phyloP scores from a whole-genome alignment of 1,140 invertebrate genomes.

The Varroa destructor region DNA sequence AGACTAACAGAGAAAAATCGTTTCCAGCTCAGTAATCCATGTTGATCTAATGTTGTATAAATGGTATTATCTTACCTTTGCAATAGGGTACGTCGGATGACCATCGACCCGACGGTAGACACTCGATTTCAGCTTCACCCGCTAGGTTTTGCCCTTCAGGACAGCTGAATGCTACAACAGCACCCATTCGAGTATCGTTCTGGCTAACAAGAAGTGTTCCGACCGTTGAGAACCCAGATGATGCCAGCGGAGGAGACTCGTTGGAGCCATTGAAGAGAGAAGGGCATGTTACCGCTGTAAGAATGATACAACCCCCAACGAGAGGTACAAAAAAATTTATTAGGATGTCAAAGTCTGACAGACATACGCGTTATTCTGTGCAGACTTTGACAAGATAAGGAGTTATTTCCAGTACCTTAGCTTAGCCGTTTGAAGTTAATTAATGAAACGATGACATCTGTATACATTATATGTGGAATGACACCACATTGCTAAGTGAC shows the following conservation, averaged over 20 bases:
- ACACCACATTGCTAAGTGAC: no score
- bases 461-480: no score
- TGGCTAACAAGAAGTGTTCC: conserved; percentile 56
- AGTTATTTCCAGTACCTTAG: no score
- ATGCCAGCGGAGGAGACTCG: no score
- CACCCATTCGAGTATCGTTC: conserved; percentile 56
- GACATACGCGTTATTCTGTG: not conserved
- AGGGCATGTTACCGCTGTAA: conserved; percentile 29
- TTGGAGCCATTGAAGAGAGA: conserved; percentile 9
- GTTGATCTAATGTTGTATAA: not conserved
- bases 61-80: conserved; percentile 49
- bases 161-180: conserved; percentile 58
- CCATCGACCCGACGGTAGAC: conserved; percentile 68
- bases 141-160: conserved; percentile 65
- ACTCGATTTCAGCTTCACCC: conserved; percentile 55
- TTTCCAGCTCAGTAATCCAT: no score
- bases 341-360: conserved; percentile 17
- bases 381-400: no score
- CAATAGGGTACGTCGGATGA: conserved; percentile 61
- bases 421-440: no score
- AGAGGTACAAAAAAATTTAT: conserved; percentile 33
- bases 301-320: not conserved
- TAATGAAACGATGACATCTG: no score
- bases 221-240: conserved; percentile 51
- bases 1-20: no score